Evolutionary conservation across 2,797 vertebrate genomes (phyloP), one percentile per base, ranked within the genome.

Genomic region (Coluber constrictor): DNA sequence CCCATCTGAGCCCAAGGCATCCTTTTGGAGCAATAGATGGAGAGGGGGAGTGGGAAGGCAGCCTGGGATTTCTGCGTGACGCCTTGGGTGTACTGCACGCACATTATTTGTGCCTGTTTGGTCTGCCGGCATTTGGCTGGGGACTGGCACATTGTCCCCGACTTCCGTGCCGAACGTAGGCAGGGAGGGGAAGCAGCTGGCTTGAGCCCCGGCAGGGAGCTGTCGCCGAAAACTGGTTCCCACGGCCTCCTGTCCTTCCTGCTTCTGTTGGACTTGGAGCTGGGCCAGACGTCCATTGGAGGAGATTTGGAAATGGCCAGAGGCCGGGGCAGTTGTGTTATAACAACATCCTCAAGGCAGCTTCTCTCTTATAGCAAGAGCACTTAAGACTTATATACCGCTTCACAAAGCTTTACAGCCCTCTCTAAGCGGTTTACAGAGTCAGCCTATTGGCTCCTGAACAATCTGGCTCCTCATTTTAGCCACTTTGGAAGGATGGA

Each of bases 211-310:
- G 0, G 86, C 86, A 74, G 88, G 54, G 92, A 92, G 66, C 63
- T 88, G 7, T 3, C 7, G 47, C 88, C 86, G 13, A 43, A 1
- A 92, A 86, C 92, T 9, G 0, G 59, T 96, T 97, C 96, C 94
- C 96, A 97, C 0, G 96, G 94, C 94, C 96, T 0, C 47, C 93
- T 93, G 96, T 94, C 25, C 95, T 96, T 96, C 96, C 97, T 93
- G 94, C 0, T 5, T 2, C 93, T 5, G 54, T 32, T 8, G 7
- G 79, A 91, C 20, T 63, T 0, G 10, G 43, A 61, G 90, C 29
- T 23, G 32, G 54, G 92, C 93, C 92, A 93, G 92, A 70, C 60
- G 13, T 47, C 59, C 93, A 86, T 6, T 74, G 74, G 93, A n/a
- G 16, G 51, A 70, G 91, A 20, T 51, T 51, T 55, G 20, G 89